Base-by-base conservation (phyloP, 2,888 invertebrate genomes). In the Conus canariensis region DNA sequence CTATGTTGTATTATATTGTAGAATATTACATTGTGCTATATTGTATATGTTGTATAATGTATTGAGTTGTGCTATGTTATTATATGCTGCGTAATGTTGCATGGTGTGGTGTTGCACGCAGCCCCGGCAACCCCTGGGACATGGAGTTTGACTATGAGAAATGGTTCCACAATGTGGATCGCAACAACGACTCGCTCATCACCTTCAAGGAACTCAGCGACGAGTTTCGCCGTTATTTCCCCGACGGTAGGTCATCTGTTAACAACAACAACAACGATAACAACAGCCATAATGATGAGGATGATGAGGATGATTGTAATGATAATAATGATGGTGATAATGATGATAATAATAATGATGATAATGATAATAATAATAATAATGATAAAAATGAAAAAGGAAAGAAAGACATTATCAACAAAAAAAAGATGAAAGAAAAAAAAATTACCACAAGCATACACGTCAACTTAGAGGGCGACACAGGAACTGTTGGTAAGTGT, bases 101-200 rank as follows among this genome's bases (percentile, higher is more conserved):
- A 45, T 8, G 19, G n/a, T 74, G n/a, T 74, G 22, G 70, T 19
- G n/a, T 74, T 74, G 70, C 60, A 30, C 22, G n/a, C 88, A 89
- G 89, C 45, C 89, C 89, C 3, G 89, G 89, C 16, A 85, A 89
- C 85, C 89, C 89, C 12, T 89, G 89, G 89, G 89, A 89, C 85
- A 25, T 82, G 30, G 89, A 89, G 58, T 89, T 85, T 56, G 70
- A 89, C 85, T 89, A 89, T 25, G 89, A 89, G 70, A 19, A 30
- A 10, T 89, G 89, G 89, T 89, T 89, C 85, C 45, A 22, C 85
- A 89, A 22, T n/a, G 85, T 89, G 12, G 89, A 89, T 56, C 82
- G 70, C 1, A 89, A 89, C 89, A 89, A 89, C 85, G 89, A 89
- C 70, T 89, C 89, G 9, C 89, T 89, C 7, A 30, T 89, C n/a